Conservation (phyloP, 2,797 vertebrate species). For the Rhincodon typus region DNA sequence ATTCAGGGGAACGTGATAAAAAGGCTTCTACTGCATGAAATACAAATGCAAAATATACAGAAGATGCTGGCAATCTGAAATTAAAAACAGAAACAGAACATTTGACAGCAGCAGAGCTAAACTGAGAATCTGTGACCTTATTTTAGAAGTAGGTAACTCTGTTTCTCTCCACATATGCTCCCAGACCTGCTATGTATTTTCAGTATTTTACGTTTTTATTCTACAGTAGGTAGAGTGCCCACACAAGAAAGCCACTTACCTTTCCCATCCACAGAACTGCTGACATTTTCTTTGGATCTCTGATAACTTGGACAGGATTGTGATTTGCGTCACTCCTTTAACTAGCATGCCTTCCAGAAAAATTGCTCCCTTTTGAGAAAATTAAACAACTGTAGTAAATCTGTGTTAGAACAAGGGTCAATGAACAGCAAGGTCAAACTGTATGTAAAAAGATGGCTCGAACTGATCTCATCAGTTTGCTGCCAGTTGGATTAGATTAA, state of each 20-base stretch:
- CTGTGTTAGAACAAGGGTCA: no score
- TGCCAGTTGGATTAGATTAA: neutral
- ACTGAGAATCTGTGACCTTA: neutral
- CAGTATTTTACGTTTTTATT: neutral
- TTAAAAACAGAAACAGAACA: neutral
- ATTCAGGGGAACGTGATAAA: neutral
- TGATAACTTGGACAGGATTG: constrained; percentile 80
- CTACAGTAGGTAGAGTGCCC: neutral
- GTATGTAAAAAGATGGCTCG: neutral
- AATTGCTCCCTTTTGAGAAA: constrained; percentile 70
- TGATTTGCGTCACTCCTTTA: constrained; percentile 84
- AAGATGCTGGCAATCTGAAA: neutral
- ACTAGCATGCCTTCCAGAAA: constrained; percentile 90
- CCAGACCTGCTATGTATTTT: neutral
- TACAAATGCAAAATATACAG: neutral
- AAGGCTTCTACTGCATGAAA: neutral
- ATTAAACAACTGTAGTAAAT: neutral
- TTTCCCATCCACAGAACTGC: constrained; percentile 88
- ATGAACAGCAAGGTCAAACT: neutral
- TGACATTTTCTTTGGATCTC: constrained; percentile 85
- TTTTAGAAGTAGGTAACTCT: neutral
- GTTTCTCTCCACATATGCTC: neutral
- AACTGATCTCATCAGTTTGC: neutral
- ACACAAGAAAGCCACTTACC: constrained; percentile 58
- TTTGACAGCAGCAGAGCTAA: neutral